These are phyloP conservation scores for Anagrus nilaparvatae DNA, from an alignment of 1,140 invertebrate genomes.

Conservation along the genomic window DNA sequence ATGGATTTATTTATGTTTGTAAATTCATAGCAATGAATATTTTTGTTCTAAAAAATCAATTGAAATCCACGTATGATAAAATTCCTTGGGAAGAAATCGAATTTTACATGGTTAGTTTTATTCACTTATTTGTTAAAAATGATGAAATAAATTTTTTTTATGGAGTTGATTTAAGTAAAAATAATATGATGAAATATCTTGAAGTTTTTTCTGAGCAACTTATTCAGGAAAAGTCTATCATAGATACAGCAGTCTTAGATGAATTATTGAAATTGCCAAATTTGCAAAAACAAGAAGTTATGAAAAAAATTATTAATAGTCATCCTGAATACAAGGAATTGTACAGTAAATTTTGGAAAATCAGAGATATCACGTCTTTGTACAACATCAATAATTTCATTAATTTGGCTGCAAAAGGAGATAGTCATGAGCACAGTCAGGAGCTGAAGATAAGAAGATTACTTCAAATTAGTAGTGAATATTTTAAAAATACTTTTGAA, in stretches of 20 bases:
- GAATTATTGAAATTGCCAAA: not conserved
- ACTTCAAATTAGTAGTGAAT: conserved; percentile 5
- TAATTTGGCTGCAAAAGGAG: not conserved
- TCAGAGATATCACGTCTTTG: conserved; percentile 3
- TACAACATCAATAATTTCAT: conserved; percentile 3
- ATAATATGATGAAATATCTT: not conserved
- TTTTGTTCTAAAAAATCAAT: not conserved
- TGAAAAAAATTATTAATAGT: not conserved
- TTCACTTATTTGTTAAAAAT: not conserved
- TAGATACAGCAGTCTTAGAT: not conserved
- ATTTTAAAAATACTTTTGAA: conserved; percentile 6
- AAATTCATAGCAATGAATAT: conserved; percentile 3
- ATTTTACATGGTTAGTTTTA: conserved; percentile 1
- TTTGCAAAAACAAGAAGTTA: not conserved
- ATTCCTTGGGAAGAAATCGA: conserved; percentile 5
- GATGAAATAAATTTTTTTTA: conserved; percentile 4
- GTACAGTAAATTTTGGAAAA: not conserved
- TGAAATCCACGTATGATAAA: conserved; percentile 2
- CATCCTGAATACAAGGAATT: conserved; percentile 2
- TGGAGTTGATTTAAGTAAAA: not conserved
- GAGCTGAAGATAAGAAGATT: not conserved
- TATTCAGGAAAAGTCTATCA: not conserved
- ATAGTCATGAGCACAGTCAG: not conserved
- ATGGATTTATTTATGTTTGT: not conserved
- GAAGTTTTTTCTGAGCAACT: conserved; percentile 2